A percentile compares a stretch with the other conserved stretches of the same genome.
Evolutionary conservation across 2,797 vertebrate genomes (phyloP).

Genomic region (Pempheris klunzingeri): DNA sequence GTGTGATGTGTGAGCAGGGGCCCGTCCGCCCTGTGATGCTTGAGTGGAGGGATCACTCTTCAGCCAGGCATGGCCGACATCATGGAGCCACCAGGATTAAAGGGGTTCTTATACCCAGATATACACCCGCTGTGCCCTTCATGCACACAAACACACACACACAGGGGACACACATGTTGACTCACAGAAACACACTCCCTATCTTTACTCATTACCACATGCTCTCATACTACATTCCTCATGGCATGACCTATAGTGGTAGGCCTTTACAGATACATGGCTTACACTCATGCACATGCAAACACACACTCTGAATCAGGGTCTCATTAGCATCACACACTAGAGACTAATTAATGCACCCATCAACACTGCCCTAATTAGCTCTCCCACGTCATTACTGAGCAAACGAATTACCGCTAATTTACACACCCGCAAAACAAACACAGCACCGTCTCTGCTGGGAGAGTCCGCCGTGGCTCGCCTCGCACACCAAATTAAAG

Average conservation of each 20-base stretch:
- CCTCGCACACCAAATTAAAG: constrained; percentile 68
- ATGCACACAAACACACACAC: constrained; percentile 19
- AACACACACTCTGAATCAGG: constrained; percentile 79
- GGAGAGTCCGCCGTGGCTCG: constrained; percentile 72
- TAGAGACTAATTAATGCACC: constrained; percentile 88
- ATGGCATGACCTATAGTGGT: constrained; percentile 66
- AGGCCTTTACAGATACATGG: constrained; percentile 68
- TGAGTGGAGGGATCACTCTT: constrained; percentile 62
- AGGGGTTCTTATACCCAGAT: constrained; percentile 53
- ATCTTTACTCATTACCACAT: constrained; percentile 29
- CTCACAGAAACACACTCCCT: constrained; percentile 9
- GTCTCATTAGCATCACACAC: constrained; percentile 87
- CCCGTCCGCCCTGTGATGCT: constrained; percentile 41
- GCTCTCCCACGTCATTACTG: constrained; percentile 87
- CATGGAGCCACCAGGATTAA: constrained; percentile 61
- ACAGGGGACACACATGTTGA: constrained; percentile 20
- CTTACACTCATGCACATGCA: constrained; percentile 66
- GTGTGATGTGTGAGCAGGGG: constrained; percentile 32
- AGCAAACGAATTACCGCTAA: constrained; percentile 88
- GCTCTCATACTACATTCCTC: constrained; percentile 42
- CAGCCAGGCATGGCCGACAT: constrained; percentile 63
- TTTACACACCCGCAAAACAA: constrained; percentile 88
- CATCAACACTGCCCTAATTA: constrained; percentile 88
- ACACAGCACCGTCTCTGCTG: constrained; percentile 81
- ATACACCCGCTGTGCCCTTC: constrained; percentile 28